Evolutionary conservation across 2,888 invertebrate genomes (phyloP).

Genomic region (Caenorhabditis sinica): DNA sequence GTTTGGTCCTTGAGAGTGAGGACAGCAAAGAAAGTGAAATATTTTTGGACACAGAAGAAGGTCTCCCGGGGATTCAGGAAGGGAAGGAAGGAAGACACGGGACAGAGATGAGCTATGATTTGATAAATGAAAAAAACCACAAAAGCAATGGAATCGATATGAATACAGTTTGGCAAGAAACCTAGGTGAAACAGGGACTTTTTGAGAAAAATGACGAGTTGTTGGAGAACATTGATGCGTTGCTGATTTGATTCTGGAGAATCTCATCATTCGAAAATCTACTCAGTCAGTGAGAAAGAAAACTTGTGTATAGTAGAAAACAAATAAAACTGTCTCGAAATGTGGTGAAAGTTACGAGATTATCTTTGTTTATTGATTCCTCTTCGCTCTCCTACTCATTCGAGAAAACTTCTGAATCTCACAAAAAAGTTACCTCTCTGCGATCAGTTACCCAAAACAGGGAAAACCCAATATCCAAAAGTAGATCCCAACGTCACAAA

Average conservation of each 20-base stretch:
- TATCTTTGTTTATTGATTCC: no score
- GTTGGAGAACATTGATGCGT: neutral
- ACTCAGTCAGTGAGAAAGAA: neutral
- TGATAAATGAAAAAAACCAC: conserved; percentile 12
- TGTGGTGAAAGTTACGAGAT: no score
- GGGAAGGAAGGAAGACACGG: conserved; percentile 8
- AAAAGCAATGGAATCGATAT: no score
- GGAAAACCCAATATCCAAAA: no score
- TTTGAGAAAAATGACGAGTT: neutral
- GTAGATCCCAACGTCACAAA: neutral
- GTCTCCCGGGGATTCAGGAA: conserved; percentile 3
- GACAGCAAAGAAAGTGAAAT: conserved; percentile 41
- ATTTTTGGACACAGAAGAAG: conserved; percentile 39
- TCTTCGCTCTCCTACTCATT: no score
- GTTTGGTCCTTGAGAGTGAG: conserved; percentile 39
- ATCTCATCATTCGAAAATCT: neutral
- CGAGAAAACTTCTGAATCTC: no score
- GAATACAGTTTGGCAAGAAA: neutral
- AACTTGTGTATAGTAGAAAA: neutral
- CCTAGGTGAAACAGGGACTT: neutral
- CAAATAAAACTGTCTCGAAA: neutral
- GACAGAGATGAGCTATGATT: conserved; percentile 51
- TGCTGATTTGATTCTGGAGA: conserved; percentile 1
- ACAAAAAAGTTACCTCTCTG: no score
- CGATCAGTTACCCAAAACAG: no score